Conservation (phyloP, 2,888 invertebrate genomes). For the Hirtodrosophila confusa region DNA sequence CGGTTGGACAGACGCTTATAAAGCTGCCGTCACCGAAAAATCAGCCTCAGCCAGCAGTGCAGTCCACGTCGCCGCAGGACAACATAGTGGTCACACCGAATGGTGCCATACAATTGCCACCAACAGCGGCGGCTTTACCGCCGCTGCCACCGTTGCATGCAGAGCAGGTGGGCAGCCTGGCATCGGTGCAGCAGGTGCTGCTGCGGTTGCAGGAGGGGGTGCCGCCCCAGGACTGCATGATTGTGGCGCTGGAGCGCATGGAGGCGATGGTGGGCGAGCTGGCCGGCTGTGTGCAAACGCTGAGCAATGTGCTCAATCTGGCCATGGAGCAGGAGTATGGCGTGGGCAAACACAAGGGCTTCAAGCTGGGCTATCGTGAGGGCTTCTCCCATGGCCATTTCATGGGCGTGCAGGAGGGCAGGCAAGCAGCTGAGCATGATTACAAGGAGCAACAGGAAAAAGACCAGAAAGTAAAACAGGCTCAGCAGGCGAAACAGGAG, state of each 20-base stretch:
- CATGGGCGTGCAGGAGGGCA: conserved; percentile 63
- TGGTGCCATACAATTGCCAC: conserved; percentile 51
- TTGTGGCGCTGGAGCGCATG: conserved; percentile 19
- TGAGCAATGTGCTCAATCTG: conserved; percentile 60
- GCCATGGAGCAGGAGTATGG: conserved; percentile 63
- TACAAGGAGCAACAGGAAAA: neutral
- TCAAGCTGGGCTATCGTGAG: conserved; percentile 58
- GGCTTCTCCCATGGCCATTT: conserved; percentile 63
- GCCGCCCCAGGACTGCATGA: conserved; percentile 17
- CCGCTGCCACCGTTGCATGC: conserved; percentile 45
- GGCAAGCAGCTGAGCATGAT: neutral
- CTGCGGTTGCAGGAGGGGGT: conserved; percentile 22
- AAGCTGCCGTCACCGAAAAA: conserved; percentile 16
- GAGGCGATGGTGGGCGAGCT: conserved; percentile 43
- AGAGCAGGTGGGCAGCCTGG: conserved; percentile 55
- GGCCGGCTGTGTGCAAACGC: conserved; percentile 40
- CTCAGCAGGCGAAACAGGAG: neutral
- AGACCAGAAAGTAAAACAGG: too few relatives aligned
- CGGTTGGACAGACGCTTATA: conserved; percentile 21
- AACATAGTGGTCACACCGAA: conserved; percentile 27
- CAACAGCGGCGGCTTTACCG: conserved; percentile 29
- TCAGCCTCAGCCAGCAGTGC: neutral
- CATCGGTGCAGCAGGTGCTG: conserved; percentile 47
- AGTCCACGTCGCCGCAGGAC: neutral
- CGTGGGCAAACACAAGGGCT: conserved; percentile 56